Base-by-base conservation (phyloP, 2,113 vertebrate genomes). In the Psilopsiagon aurifrons region DNA sequence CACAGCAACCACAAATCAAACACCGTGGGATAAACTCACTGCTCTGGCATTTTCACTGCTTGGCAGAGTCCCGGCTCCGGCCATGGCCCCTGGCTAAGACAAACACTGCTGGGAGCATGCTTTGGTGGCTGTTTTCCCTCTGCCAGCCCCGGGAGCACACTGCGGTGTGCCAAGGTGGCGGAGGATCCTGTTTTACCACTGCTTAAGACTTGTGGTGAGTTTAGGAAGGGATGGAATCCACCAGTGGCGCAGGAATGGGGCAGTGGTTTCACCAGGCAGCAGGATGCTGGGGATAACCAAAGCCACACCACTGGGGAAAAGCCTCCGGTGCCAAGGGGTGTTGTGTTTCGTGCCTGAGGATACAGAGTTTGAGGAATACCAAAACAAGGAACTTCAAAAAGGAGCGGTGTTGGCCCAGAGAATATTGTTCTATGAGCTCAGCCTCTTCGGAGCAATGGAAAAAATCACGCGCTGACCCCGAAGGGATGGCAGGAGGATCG, bases 401-500 rank as follows among this genome's bases (percentile, higher is more conserved):
- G 76, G 33, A 92, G 86, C 6, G 0, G 90, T 7, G 62, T 47
- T 96, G 92, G 95, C 95, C 77, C 39, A 1, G n/a, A 47, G 59
- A 92, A 88, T 92, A 83, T 91, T 93, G 87, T 83, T 96, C 71
- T 74, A 92, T 92, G 96, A 96, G 92, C 92, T 96, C 94, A 95
- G 87, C 18, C 4, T 13, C 71, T 80, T 31, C 1, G 3, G 46
- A 90, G 64, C 0, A 0, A 81, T 68, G 94, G 94, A 93, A 94
- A 95, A 92, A 93, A 81, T 78, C 92, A 92, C 3, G 0, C 63
- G 1, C 18, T n/a, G 69, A 81, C 60, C 66, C 77, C 0, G 0
- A 60, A 63, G 68, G 43, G n/a, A 47, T 0, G 18, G 49, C 1
- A 1, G 82, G 47, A 95, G 74, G 75, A 69, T 51, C 1, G 0